Evolutionary conservation across 1,140 invertebrate species (phyloP).

Genomic region (Anastrepha ludens): DNA sequence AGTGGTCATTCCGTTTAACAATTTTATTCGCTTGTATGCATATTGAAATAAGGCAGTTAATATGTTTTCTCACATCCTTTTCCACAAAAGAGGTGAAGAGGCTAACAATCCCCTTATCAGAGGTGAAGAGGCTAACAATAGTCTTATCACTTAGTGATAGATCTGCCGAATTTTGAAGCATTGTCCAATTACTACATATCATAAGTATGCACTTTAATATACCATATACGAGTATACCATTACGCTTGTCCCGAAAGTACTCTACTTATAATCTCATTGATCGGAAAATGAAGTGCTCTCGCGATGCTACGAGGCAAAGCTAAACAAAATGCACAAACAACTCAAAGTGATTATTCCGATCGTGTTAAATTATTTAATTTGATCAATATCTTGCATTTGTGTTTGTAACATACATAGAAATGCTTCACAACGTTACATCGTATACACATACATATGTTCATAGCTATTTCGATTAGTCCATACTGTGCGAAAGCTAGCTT

Average conservation of each 20-base stretch:
- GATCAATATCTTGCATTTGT: slow-evolving; percentile 45
- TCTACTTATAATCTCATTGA: slow-evolving; percentile 1
- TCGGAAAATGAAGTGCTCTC: neutral
- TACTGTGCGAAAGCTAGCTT: neutral
- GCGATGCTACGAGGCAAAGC: neutral
- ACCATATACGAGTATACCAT: neutral
- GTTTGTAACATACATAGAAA: neutral
- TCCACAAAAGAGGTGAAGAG: neutral
- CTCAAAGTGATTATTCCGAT: slow-evolving; percentile 20
- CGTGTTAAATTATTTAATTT: slow-evolving; percentile 51
- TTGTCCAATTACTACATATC: neutral
- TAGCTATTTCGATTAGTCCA: neutral
- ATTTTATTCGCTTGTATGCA: neutral
- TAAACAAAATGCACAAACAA: slow-evolving; percentile 40
- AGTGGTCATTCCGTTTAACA: neutral
- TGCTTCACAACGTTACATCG: neutral
- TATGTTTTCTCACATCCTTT: neutral
- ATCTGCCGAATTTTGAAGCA: neutral
- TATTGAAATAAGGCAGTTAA: neutral
- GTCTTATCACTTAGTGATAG: neutral
- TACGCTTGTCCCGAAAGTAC: too few species aligned
- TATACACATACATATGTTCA: neutral
- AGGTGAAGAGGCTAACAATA: too few species aligned
- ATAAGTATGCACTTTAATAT: neutral
- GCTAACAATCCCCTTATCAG: neutral